phyloP scores from a whole-genome alignment of 2,113 vertebrate genomes.

The Manacus vitellinus region DNA sequence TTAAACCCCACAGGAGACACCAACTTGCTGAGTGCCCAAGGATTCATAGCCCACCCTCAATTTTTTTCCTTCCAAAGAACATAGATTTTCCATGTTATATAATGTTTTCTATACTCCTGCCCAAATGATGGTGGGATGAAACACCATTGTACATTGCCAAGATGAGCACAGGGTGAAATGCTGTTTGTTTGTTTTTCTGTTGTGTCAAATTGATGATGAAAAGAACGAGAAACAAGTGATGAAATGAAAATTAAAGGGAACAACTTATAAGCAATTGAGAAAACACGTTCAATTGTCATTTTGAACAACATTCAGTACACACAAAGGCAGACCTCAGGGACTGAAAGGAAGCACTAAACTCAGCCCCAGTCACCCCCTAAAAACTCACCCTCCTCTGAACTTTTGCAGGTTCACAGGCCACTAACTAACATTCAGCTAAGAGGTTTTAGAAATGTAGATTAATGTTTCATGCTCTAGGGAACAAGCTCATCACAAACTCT shows the following conservation, averaged over 20 bases:
- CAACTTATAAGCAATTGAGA: not conserved
- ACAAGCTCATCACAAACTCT: constrained; percentile 49
- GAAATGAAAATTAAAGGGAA: not conserved
- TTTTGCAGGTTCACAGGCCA: not conserved
- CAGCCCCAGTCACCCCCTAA: not conserved
- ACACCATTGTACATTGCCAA: not conserved
- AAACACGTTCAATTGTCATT: not conserved
- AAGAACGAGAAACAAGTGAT: not conserved
- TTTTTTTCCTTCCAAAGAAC: not conserved
- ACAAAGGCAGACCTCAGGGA: not conserved
- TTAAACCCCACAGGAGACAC: not conserved
- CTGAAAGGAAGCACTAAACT: not conserved
- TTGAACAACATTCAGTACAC: not conserved
- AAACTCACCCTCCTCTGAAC: constrained; percentile 23
- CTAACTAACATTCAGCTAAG: constrained; percentile 38
- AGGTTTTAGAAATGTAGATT: constrained; percentile 62
- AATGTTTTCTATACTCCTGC: not conserved
- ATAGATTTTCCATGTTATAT: not conserved
- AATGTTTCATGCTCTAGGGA: constrained; percentile 60
- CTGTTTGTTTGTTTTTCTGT: not conserved
- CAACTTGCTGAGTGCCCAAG: not conserved
- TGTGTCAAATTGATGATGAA: not conserved
- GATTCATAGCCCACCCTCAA: not conserved
- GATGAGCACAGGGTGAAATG: not conserved
- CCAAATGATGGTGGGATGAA: not conserved